Base-by-base conservation (phyloP, 2,888 invertebrate genomes). In the Heteropelma amictum region DNA sequence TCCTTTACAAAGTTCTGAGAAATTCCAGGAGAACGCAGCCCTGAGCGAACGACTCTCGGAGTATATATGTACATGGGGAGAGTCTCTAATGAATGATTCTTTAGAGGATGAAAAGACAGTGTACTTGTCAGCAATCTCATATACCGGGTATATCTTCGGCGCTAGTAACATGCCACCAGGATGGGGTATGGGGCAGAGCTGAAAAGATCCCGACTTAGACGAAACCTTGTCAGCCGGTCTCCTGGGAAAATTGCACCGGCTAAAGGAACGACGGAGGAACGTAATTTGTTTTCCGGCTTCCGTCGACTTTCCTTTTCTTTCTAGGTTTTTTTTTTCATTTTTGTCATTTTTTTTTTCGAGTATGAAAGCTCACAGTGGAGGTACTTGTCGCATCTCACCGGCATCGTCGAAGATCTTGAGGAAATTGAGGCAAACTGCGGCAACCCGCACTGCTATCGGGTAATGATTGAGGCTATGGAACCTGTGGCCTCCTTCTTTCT, bases 261-360 rank as follows among this genome's bases (percentile, higher is more conserved):
- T 79, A 77, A 80, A 80, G 75, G 64, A 82, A 72, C 78, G 79
- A 80, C 71, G 70, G 40, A 70, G 63, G 69, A 78, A 73, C 80
- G 83, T 83, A 85, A 85, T 85, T 85, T 85, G 83, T 85, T 85
- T 85, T 82, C 81, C 77, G 71, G 79, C 82, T 83, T 77, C 82
- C 78, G 72, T 82, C 77, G 73, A 79, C 67, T 72, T 61, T 45
- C 49, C 56, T 76, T 64, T 12, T 60, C 56, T 30, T 33, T 28
- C 53, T 28, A 21, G 19, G 61, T 77, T 35, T 60, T 60, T 14
- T 49, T 51, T 45, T 54, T 51, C 26, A 14, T 38, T 51, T 54
- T 63, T 38, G 58, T 69, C 56, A 45, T 40, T 21, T 63, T 54
- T n/a, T 33, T 33, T n/a, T 10, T n/a, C 14, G 14, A 65, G 30